Percentiles rank a stretch among this genome's conserved stretches.
Evolutionary conservation across 2,113 vertebrate species (phyloP).

Genomic region (Salminus brasiliensis): DNA sequence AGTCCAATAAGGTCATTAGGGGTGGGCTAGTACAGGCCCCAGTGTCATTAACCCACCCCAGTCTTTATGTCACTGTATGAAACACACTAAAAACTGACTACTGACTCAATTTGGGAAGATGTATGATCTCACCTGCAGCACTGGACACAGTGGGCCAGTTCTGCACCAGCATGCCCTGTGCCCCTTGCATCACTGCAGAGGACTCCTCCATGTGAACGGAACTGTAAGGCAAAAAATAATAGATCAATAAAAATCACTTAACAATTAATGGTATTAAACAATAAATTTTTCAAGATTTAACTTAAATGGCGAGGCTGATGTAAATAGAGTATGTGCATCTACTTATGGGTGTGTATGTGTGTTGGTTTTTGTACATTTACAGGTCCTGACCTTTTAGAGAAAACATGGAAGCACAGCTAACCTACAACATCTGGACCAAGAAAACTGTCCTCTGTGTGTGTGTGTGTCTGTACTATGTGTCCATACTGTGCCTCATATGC

Average conservation of each 20-base stretch:
- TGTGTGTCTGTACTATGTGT: not conserved
- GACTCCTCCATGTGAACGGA: slow-evolving; percentile 95
- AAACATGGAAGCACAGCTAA: too few relatives aligned
- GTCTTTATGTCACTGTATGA: too few relatives aligned
- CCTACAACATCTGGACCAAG: too few relatives aligned
- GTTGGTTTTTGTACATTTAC: too few relatives aligned
- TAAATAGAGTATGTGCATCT: too few relatives aligned
- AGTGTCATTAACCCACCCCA: too few relatives aligned
- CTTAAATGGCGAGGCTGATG: too few relatives aligned
- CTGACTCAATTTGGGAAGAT: not conserved
- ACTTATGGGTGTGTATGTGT: not conserved
- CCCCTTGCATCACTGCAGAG: slow-evolving; percentile 86
- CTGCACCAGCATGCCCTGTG: slow-evolving; percentile 90
- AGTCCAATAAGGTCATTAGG: too few relatives aligned
- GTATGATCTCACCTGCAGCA: slow-evolving; percentile 85
- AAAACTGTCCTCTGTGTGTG: too few relatives aligned
- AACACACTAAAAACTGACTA: too few relatives aligned
- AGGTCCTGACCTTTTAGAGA: too few relatives aligned
- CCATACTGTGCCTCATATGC: not conserved
- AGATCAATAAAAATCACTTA: not conserved
- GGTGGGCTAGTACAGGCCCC: too few relatives aligned
- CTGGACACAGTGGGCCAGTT: slow-evolving; percentile 99
- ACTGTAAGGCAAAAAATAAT: slow-evolving; percentile 69
- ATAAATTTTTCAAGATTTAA: not conserved
- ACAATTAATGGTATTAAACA: not conserved